phyloP scores from a whole-genome alignment of 2,113 vertebrate genomes.

The Conger conger region DNA sequence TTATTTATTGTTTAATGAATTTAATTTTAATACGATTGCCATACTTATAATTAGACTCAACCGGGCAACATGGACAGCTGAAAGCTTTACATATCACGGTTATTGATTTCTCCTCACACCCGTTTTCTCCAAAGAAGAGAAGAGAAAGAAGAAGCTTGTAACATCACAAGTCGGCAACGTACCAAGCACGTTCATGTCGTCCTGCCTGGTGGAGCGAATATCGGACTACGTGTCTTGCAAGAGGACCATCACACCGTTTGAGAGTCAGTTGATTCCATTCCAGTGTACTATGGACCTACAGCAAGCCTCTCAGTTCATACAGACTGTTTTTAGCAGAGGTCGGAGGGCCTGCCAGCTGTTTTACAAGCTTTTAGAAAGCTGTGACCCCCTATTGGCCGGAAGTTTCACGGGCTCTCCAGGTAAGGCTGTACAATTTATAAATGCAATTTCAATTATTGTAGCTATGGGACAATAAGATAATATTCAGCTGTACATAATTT shows the following conservation, averaged over 20 bases:
- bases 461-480: neutral
- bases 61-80: no score
- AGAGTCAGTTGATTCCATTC: slow-evolving; percentile 41
- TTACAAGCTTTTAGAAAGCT: slow-evolving; percentile 47
- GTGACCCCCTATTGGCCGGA: slow-evolving; percentile 32
- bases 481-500: no score
- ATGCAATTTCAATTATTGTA: neutral
- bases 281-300: slow-evolving; percentile 40
- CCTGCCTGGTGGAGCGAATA: slow-evolving; percentile 38
- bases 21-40: no score
- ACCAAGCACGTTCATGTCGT: slow-evolving; percentile 41
- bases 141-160: slow-evolving; percentile 33
- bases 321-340: slow-evolving; percentile 49
- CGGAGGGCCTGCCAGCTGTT: slow-evolving; percentile 47
- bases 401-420: slow-evolving; percentile 36
- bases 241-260: slow-evolving; percentile 34
- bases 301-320: slow-evolving; percentile 45
- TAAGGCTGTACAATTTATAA: slow-evolving; percentile 25
- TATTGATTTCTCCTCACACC: neutral
- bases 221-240: slow-evolving; percentile 33
- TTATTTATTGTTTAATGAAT: no score
- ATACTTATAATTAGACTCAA: no score
- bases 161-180: slow-evolving; percentile 26
- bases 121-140: slow-evolving; percentile 30
- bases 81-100: neutral